Evolutionary conservation across 2,888 invertebrate species (phyloP), one percentile per base, ranked within the genome.

Genomic region (Apamea monoglypha): DNA sequence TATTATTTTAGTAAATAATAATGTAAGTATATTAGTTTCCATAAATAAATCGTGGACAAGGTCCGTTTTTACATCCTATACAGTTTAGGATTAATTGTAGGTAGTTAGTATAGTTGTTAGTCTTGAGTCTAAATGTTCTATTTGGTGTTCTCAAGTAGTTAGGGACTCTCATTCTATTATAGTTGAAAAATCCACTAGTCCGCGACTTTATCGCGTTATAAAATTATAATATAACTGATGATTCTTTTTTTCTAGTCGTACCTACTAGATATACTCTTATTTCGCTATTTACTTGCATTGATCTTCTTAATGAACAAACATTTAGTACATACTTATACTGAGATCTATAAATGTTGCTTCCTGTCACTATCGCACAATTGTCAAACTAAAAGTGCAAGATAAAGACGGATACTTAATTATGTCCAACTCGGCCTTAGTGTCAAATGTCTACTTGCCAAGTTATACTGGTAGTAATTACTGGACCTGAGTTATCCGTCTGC

Each of bases 401-500:
- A 68, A 29, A 68, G 44, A 21, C 44, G n/a, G 18, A 21, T 1
- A 29, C 44, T 21, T 36, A 18, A 10, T 10, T 44, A 44, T 2
- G 40, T n/a, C 67, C 18, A 40, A 67, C n/a, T n/a, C n/a, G 40
- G 68, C 44, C 21, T 68, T 47, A 63, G 56, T 83, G n/a, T 70
- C 6, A 66, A 70, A 64, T 40, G 56, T 80, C 47, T 73, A 76
- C 47, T 61, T 75, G 36, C 67, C 36, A 40, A 74, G 77, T 67
- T 18, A 47, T 32, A 76, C 76, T 59, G 53, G 21, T 75, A 59
- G 74, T 29, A 76, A 63, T 63, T 74, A 73, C 77, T 81, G 68
- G 85, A 71, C 75, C 74, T 73, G 44, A 74, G 71, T 81, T 83
- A 85, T 76, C 81, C 71, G 80, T 81, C 75, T 85, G 91, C 89